phyloP scores from a whole-genome alignment of 2,797 vertebrate species.

The Acanthopagrus latus region DNA sequence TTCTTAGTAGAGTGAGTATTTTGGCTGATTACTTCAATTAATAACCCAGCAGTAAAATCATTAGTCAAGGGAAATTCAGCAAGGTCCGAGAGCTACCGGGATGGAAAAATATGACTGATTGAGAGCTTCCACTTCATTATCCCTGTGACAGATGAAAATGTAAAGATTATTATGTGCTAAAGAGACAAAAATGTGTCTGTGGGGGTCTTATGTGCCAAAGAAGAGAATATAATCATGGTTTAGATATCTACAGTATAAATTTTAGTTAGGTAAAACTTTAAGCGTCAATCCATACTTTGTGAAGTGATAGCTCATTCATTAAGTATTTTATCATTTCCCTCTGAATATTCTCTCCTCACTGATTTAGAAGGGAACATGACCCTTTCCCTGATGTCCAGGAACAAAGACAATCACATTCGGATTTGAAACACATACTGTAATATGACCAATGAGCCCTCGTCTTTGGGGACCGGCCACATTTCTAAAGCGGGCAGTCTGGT shows the following conservation, averaged over 20 bases:
- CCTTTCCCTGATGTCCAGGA: conserved; percentile 9
- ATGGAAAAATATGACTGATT: conserved; percentile 74
- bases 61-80: conserved; percentile 72
- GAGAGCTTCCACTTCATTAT: conserved; percentile 78
- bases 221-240: not conserved
- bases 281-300: too few species aligned
- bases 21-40: conserved; percentile 80
- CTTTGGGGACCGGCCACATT: conserved; percentile 24
- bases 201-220: not conserved
- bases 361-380: conserved; percentile 5
- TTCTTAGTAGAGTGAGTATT: conserved; percentile 59
- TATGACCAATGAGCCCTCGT: conserved; percentile 26
- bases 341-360: not conserved
- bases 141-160: conserved; percentile 52
- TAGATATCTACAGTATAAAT: not conserved
- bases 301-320: not conserved
- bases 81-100: conserved; percentile 32
- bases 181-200: conserved; percentile 28
- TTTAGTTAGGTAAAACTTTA: not conserved
- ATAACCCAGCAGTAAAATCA: conserved; percentile 72
- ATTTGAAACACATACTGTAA: conserved; percentile 45
- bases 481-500: conserved; percentile 35
- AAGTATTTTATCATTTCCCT: not conserved
- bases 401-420: conserved; percentile 27
- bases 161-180: conserved; percentile 56